These are phyloP conservation scores for Drosophila rubida DNA, from an alignment of 2,888 invertebrate genomes.

Conservation along the genomic window DNA sequence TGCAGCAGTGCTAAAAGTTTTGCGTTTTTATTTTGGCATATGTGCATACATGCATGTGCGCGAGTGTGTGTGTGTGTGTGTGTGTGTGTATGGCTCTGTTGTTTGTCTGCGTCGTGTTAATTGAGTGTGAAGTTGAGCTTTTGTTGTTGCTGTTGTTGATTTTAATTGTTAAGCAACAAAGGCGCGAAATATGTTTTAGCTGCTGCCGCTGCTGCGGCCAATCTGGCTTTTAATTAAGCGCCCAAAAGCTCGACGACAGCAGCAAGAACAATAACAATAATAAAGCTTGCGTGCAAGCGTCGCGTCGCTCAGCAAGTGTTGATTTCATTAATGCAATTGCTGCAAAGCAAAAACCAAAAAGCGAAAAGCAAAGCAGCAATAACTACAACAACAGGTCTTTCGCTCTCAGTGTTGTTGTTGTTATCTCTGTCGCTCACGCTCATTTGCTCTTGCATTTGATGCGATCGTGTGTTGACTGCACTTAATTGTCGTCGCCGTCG, in stretches of 20 bases:
- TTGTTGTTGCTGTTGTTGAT: constrained; percentile 67
- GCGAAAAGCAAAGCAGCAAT: constrained; percentile 5
- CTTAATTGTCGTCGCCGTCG: constrained; percentile 65
- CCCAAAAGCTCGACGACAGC: constrained; percentile 44
- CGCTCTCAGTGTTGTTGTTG: neutral
- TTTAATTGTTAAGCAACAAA: constrained; percentile 78
- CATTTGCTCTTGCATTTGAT: constrained; percentile 24
- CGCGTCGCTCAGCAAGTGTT: constrained; percentile 63
- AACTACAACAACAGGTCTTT: constrained; percentile 46
- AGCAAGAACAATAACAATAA: constrained; percentile 24
- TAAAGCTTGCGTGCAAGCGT: constrained; percentile 67
- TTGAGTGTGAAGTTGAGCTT: constrained; percentile 77
- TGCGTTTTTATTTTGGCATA: constrained; percentile 44
- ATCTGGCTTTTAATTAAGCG: constrained; percentile 67
- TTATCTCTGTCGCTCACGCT: neutral
- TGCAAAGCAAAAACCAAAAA: constrained; percentile 41
- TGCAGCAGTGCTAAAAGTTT: constrained; percentile 49
- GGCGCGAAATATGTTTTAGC: constrained; percentile 78
- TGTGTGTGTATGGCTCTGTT: constrained; percentile 34
- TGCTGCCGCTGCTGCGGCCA: constrained; percentile 31
- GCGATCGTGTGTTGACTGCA: constrained; percentile 75
- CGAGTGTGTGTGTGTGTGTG: constrained; percentile 17
- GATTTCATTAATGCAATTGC: constrained; percentile 75
- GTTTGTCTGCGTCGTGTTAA: constrained; percentile 72
- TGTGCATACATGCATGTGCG: constrained; percentile 6